These are phyloP conservation scores for Streblospio benedicti DNA, from an alignment of 1,140 invertebrate species.

Conservation along the genomic window DNA sequence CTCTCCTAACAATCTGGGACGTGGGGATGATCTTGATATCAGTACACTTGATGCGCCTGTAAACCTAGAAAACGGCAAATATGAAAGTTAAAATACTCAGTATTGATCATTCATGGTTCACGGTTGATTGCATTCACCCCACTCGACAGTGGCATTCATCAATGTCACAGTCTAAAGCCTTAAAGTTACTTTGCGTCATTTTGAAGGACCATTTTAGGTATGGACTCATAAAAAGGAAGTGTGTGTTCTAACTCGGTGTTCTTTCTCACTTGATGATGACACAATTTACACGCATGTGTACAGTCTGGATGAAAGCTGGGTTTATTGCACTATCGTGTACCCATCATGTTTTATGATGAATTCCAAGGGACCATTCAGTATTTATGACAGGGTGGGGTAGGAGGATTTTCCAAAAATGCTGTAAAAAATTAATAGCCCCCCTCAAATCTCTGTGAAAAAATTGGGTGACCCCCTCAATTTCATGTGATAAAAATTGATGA, in stretches of 20 bases:
- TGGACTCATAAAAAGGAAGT: not conserved
- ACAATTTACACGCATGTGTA: too few species aligned
- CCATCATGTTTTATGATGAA: too few species aligned
- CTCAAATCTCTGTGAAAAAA: too few species aligned
- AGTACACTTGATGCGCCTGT: constrained; percentile 12
- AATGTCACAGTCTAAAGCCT: not conserved
- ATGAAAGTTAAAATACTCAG: not conserved
- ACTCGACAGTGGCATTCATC: not conserved
- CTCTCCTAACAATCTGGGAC: constrained; percentile 11
- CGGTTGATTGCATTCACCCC: not conserved
- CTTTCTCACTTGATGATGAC: too few species aligned
- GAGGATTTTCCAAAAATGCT: too few species aligned
- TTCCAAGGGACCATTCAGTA: too few species aligned
- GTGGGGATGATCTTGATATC: constrained; percentile 14
- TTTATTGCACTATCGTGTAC: too few species aligned
- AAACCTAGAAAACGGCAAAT: constrained; percentile 14
- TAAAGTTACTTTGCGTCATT: not conserved
- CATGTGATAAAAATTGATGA: too few species aligned
- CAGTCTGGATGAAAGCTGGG: too few species aligned
- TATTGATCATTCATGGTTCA: not conserved
- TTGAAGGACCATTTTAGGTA: not conserved
- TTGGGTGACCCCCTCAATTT: too few species aligned
- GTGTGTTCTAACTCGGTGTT: not conserved
- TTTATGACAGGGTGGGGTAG: too few species aligned
- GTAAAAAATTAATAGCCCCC: too few species aligned